A percentile compares a stretch with the other conserved stretches of the same genome.
phyloP scores from a whole-genome alignment of 2,888 invertebrate species.

The Aphodius sticticus region DNA sequence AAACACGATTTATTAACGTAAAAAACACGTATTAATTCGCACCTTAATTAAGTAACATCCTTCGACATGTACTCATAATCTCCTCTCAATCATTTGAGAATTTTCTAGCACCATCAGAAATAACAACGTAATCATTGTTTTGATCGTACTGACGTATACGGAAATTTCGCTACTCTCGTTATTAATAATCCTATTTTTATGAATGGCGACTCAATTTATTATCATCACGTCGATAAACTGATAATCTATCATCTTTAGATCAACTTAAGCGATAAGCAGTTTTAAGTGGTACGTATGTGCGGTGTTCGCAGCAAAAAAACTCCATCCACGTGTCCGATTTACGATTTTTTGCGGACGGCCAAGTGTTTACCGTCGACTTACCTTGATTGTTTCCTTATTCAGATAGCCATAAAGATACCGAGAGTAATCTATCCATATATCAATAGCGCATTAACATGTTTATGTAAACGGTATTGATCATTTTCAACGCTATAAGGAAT shows the following conservation, averaged over 20 bases:
- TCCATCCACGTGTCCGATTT: background rate
- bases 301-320: background rate
- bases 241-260: background rate
- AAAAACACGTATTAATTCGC: no score
- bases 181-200: background rate
- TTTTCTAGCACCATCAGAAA: background rate
- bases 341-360: background rate
- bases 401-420: background rate
- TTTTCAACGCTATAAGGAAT: no score
- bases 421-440: background rate
- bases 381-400: slow-evolving; percentile 4
- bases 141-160: background rate
- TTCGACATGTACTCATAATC: background rate
- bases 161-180: background rate
- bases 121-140: background rate
- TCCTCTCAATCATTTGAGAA: background rate
- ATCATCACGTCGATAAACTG: background rate
- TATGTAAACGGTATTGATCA: background rate
- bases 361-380: background rate
- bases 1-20: no score
- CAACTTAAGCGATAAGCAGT: background rate
- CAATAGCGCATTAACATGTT: background rate
- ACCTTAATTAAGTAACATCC: no score
- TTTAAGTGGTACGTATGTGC: background rate
- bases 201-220: background rate